Evolutionary conservation across 1,140 invertebrate species (phyloP), one percentile per base, ranked within the genome.

Genomic region (Heliconius himera): DNA sequence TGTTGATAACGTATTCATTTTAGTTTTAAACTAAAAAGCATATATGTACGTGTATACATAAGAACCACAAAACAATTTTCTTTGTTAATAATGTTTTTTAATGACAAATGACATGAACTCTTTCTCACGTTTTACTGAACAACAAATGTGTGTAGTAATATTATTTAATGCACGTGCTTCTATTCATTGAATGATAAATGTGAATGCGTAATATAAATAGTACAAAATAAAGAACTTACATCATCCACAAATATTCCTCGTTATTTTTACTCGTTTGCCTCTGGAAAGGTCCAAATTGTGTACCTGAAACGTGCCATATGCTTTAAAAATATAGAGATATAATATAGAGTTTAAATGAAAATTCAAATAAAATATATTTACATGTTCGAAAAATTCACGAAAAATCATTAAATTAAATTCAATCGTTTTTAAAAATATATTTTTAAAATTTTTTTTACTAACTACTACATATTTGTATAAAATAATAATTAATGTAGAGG

Each of bases 241-340:
- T 92, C 91, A 94, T 94, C 88, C 91, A 93, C 73, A 93, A 84
- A 77, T 93, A 94, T 79, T 94, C 91, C 36, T 94, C 92, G 77
- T 92, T 91, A 82, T 74, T 88, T 83, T 93, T 94, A 83, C 86
- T 91, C n/a, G 88, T 79, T 79, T 89, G 88, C 66, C 87, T 89
- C 82, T 90, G 89, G 22, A 89, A 79, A 49, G 78, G 66, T 51
- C 85, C 88, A 66, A 82, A 90, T 36, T 88, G 87, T 16, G 87
- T 76, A 80, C 87, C 92, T 93, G 84, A 38, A 88, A 88, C 29
- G n/a, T 71, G 22, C 11, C 60, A 66, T 66, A 13, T 66, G 3
- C 3, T 13, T 29, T 8, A 66, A 22, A 29, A 29, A 29, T 6
- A 36, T 36, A 36, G 33, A 36, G 33, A 36, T 1, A 22, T 4